These are phyloP conservation scores for Nasonia longicornis DNA, from an alignment of 1,140 invertebrate genomes.

Conservation along the genomic window DNA sequence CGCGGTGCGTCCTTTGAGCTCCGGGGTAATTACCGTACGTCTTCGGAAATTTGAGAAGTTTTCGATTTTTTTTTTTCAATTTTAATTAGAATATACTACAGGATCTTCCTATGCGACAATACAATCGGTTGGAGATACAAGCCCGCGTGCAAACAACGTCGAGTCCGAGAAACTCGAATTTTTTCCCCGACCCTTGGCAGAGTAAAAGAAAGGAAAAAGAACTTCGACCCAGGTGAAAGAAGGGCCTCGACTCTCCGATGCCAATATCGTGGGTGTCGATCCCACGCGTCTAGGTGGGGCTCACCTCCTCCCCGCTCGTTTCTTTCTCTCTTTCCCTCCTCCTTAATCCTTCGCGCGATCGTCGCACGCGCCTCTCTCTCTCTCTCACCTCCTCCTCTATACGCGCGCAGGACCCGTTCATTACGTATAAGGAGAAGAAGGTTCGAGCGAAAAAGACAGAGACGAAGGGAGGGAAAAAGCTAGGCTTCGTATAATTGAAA, in stretches of 20 bases:
- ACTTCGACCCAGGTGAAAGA: conserved; percentile 31
- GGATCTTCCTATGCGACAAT: not conserved
- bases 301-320: conserved; percentile 36
- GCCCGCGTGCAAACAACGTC: not conserved
- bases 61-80: not conserved
- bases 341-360: conserved; percentile 27
- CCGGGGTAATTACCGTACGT: not conserved
- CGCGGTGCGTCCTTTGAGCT: not conserved
- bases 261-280: conserved; percentile 55
- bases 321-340: conserved; percentile 8
- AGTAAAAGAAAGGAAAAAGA: conserved; percentile 24
- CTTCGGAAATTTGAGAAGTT: not conserved
- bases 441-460: conserved; percentile 48
- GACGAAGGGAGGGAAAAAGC: conserved; percentile 27
- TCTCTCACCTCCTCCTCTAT: conserved; percentile 40
- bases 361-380: conserved; percentile 6
- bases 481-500: conserved; percentile 40
- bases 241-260: conserved; percentile 53
- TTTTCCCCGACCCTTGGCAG: not conserved
- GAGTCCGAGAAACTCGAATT: conserved; percentile 25
- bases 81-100: too few relatives aligned
- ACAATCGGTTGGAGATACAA: conserved; percentile 2
- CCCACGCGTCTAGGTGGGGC: conserved; percentile 61
- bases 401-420: conserved; percentile 50
- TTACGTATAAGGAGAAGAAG: conserved; percentile 59